phyloP scores from a whole-genome alignment of 2,797 vertebrate species.

The Neosalanx taihuensis region DNA sequence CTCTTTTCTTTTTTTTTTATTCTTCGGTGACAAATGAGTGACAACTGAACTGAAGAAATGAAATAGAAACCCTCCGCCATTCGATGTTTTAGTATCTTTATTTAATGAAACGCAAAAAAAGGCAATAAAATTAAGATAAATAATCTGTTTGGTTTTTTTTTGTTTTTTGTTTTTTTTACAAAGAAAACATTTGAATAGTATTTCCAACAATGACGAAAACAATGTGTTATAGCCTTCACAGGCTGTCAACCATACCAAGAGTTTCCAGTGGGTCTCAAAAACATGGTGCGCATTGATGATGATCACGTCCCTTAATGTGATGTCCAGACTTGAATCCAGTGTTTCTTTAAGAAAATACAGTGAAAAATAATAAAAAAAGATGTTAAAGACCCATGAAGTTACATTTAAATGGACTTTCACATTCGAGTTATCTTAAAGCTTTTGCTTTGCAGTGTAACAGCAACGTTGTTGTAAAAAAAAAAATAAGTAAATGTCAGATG shows the following conservation, averaged over 20 bases:
- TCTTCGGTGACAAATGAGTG: slow-evolving; percentile 53
- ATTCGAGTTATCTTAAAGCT: slow-evolving; percentile 80
- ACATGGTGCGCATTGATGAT: slow-evolving; percentile 60
- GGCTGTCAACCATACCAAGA: slow-evolving; percentile 68
- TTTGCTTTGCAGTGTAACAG: slow-evolving; percentile 82
- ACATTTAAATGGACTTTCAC: slow-evolving; percentile 74
- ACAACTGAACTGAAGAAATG: slow-evolving; percentile 27
- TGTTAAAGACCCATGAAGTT: slow-evolving; percentile 75
- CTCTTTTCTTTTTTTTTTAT: slow-evolving; percentile 45
- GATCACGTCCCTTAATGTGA: slow-evolving; percentile 62
- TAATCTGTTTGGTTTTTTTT: slow-evolving; percentile 69
- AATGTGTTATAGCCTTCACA: slow-evolving; percentile 65
- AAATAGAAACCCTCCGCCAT: slow-evolving; percentile 11
- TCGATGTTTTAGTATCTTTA: slow-evolving; percentile 62
- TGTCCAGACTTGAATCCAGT: slow-evolving; percentile 78
- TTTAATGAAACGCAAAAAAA: slow-evolving; percentile 81
- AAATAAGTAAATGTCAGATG: slow-evolving; percentile 57
- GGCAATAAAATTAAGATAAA: slow-evolving; percentile 85
- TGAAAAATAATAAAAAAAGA: slow-evolving; percentile 49
- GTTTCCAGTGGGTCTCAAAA: slow-evolving; percentile 76
- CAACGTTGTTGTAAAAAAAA: slow-evolving; percentile 68
- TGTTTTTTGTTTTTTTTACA: slow-evolving; percentile 73
- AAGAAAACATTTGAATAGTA: slow-evolving; percentile 74
- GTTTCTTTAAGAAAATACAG: slow-evolving; percentile 79
- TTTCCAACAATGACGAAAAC: slow-evolving; percentile 74